phyloP scores from a whole-genome alignment of 1,140 invertebrate genomes.

The Camponotus floridanus region DNA sequence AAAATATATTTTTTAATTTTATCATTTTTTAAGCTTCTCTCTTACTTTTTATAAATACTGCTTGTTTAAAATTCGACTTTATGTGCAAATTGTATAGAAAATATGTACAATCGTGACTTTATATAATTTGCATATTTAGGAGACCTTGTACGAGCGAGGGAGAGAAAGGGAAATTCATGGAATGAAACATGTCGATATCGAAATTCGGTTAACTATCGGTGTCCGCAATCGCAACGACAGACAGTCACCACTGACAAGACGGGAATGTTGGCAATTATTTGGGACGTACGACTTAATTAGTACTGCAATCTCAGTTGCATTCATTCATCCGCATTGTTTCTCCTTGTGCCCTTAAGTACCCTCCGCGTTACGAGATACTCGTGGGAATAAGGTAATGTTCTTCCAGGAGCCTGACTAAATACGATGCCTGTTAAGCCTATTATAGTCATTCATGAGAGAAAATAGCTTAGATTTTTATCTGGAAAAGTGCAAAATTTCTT shows the following conservation, averaged over 20 bases:
- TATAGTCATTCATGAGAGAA: background rate
- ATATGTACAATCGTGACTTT: background rate
- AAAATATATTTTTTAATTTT: too few relatives aligned
- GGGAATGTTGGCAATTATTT: constrained; percentile 75
- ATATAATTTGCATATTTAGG: background rate
- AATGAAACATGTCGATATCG: constrained; percentile 73
- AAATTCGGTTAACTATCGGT: constrained; percentile 71
- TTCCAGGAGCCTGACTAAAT: constrained; percentile 38
- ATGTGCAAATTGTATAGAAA: background rate
- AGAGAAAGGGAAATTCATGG: constrained; percentile 4
- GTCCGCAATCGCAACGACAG: constrained; percentile 67
- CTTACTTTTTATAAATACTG: background rate
- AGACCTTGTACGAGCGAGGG: background rate
- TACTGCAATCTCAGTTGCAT: constrained; percentile 76
- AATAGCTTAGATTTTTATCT: background rate
- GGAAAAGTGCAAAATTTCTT: background rate
- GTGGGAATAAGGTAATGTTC: constrained; percentile 68
- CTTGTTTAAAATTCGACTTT: background rate
- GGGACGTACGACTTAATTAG: constrained; percentile 76
- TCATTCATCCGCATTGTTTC: constrained; percentile 32
- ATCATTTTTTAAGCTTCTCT: background rate
- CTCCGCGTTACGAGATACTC: constrained; percentile 54
- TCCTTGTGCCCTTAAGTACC: constrained; percentile 62
- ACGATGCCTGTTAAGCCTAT: constrained; percentile 4
- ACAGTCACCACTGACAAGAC: constrained; percentile 66